phyloP scores from a whole-genome alignment of 1,140 invertebrate species.

The Nixonia krombeini region DNA sequence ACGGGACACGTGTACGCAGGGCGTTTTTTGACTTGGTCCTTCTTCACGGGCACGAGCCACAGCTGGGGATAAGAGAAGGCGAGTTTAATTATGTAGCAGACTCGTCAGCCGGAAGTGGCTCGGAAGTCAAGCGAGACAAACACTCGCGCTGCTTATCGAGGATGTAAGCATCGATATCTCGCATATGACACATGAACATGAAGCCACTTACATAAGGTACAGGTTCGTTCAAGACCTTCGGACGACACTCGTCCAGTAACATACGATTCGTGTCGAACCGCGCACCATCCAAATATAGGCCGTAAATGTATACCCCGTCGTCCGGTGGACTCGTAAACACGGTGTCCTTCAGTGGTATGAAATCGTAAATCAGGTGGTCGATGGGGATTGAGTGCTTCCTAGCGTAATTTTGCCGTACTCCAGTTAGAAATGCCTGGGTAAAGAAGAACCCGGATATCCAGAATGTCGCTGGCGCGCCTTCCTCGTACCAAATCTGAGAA shows the following conservation, averaged over 20 bases:
- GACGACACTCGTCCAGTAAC: conserved; percentile 83
- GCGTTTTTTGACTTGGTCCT: conserved; percentile 76
- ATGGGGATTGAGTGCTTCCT: conserved; percentile 92
- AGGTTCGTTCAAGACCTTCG: conserved; percentile 85
- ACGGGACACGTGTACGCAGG: conserved; percentile 85
- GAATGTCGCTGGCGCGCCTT: conserved; percentile 85
- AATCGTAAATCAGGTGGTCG: conserved; percentile 90
- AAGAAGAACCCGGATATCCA: conserved; percentile 97
- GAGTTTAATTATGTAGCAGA: conserved; percentile 16
- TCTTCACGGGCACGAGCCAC: conserved; percentile 84
- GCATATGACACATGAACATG: background rate
- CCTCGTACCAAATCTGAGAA: conserved; percentile 87
- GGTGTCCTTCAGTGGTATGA: conserved; percentile 74
- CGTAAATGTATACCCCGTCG: conserved; percentile 89
- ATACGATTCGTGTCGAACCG: conserved; percentile 82
- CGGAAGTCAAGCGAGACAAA: too few species aligned
- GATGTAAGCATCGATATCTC: background rate
- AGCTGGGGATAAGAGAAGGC: conserved; percentile 73
- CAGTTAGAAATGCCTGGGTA: conserved; percentile 95
- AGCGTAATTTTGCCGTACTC: conserved; percentile 94
- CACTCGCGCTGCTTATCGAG: too few species aligned
- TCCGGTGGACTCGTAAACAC: conserved; percentile 74
- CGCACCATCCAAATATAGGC: conserved; percentile 90
- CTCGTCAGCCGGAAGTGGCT: background rate
- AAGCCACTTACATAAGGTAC: conserved; percentile 83